Evolutionary conservation across 1,140 invertebrate species (phyloP).

Genomic region (Glomeris maerens): DNA sequence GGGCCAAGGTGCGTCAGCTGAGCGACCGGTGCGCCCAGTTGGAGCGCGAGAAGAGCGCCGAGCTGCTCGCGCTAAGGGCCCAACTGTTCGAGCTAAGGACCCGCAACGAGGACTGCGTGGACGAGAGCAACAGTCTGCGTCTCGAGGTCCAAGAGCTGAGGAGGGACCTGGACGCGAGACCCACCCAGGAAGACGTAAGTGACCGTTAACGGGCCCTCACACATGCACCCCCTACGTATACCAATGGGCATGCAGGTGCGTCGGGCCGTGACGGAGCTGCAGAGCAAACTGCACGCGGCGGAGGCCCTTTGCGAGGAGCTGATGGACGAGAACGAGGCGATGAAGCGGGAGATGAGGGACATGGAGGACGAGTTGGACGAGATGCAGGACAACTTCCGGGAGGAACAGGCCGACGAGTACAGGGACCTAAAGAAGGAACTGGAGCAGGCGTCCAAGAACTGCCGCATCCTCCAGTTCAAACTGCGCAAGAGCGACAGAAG

Average conservation of each 20-base stretch:
- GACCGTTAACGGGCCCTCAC: too few species aligned
- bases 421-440: constrained; percentile 82
- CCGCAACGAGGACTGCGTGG: constrained; percentile 56
- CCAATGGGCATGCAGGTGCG: too few species aligned
- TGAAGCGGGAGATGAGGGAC: constrained; percentile 83
- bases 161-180: constrained; percentile 9
- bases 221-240: too few species aligned
- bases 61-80: constrained; percentile 50
- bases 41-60: constrained; percentile 25
- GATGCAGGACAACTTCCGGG: constrained; percentile 92
- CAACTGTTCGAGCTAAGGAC: constrained; percentile 67
- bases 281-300: constrained; percentile 62
- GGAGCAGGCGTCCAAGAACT: constrained; percentile 94
- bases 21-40: constrained; percentile 28
- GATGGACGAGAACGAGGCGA: constrained; percentile 90
- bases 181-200: constrained; percentile 23
- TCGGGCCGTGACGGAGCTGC: constrained; percentile 40
- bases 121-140: constrained; percentile 62
- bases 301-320: constrained; percentile 81
- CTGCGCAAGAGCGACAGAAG: constrained; percentile 86
- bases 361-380: constrained; percentile 95
- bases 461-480: constrained; percentile 95
- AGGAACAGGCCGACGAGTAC: constrained; percentile 95
- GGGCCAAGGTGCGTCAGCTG: constrained; percentile 17
- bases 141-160: constrained; percentile 52